Percentiles rank a stretch among this genome's conserved stretches.
These are phyloP conservation scores for Isichthys henryi DNA, from an alignment of 2,113 vertebrate genomes.

Conservation along the genomic window DNA sequence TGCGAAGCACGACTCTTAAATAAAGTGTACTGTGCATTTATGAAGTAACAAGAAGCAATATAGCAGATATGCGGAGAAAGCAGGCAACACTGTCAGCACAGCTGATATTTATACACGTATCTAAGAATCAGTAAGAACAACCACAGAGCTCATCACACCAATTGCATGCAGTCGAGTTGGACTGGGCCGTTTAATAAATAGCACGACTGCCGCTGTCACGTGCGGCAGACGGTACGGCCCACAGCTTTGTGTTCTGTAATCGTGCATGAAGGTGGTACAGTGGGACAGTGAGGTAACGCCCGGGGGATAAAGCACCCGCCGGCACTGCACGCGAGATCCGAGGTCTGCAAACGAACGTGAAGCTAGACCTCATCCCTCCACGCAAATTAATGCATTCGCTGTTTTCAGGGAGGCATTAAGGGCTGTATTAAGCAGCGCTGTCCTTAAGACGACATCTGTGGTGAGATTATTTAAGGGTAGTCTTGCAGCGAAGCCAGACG, in stretches of 20 bases:
- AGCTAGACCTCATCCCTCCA: background rate
- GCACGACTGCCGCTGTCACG: background rate
- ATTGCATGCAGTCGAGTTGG: background rate
- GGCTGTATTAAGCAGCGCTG: background rate
- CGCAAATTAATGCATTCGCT: background rate
- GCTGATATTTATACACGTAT: background rate
- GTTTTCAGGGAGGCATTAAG: background rate
- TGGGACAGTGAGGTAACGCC: background rate
- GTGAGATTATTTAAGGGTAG: slow-evolving; percentile 22
- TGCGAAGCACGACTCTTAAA: too few species aligned
- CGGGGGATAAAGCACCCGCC: background rate
- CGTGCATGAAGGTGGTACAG: background rate
- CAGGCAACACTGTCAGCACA: background rate
- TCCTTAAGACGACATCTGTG: slow-evolving; percentile 27
- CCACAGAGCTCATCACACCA: background rate
- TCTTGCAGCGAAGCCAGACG: background rate
- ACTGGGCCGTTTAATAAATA: background rate
- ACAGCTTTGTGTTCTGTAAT: background rate
- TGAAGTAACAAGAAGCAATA: background rate
- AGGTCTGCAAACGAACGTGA: background rate
- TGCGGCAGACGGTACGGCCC: background rate
- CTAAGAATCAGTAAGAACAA: background rate
- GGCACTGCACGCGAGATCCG: background rate
- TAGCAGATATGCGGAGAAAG: background rate
- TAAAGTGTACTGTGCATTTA: background rate